These are phyloP conservation scores for Ectropis grisescens DNA, from an alignment of 1,140 invertebrate species.

Conservation along the genomic window DNA sequence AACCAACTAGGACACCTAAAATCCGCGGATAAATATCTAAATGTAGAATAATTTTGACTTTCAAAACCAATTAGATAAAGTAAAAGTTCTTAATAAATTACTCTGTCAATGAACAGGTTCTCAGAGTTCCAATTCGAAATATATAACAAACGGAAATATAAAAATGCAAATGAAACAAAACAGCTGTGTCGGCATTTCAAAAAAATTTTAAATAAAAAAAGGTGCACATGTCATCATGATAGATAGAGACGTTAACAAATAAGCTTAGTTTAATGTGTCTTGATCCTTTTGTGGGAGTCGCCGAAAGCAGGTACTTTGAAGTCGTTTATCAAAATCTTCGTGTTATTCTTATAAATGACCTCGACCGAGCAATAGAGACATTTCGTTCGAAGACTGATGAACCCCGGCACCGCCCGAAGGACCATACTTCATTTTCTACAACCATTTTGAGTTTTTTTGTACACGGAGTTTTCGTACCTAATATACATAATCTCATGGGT, in stretches of 20 bases:
- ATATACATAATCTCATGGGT: not conserved
- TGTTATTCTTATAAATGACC: conserved; percentile 34
- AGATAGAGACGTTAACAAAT: conserved; percentile 53
- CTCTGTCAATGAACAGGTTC: no score
- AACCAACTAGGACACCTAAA: no score
- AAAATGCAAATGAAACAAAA: conserved; percentile 38
- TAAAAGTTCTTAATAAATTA: no score
- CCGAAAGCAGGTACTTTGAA: conserved; percentile 47
- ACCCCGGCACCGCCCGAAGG: conserved; percentile 37
- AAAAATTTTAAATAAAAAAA: conserved; percentile 13
- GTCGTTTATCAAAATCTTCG: conserved; percentile 52
- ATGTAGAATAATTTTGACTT: no score
- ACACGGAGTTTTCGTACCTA: not conserved
- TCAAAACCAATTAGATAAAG: no score
- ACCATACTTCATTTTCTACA: conserved; percentile 27
- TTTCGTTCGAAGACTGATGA: conserved; percentile 22
- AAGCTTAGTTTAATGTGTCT: conserved; percentile 28
- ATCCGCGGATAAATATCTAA: no score
- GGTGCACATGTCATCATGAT: conserved; percentile 36
- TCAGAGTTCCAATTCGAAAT: no score
- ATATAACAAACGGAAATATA: conserved; percentile 21
- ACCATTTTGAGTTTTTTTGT: conserved; percentile 8
- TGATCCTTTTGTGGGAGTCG: conserved; percentile 42
- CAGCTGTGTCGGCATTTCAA: conserved; percentile 21
- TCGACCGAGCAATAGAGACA: conserved; percentile 44